These are phyloP conservation scores for Psilanteris sp. DNA, from an alignment of 1,140 invertebrate genomes.

Conservation along the genomic window DNA sequence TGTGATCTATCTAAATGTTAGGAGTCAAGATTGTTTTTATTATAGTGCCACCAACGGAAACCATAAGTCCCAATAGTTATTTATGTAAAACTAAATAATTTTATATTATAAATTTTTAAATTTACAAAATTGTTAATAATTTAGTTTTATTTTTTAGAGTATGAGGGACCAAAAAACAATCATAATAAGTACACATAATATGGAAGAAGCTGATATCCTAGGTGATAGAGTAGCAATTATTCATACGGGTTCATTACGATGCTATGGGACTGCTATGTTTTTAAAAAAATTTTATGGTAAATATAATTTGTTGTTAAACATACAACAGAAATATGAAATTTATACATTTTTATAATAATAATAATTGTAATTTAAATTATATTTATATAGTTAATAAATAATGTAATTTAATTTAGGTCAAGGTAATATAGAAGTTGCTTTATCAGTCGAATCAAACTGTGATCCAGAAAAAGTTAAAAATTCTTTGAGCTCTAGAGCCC, in stretches of 20 bases:
- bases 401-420: too few species aligned
- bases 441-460: conserved; percentile 72
- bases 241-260: conserved; percentile 88
- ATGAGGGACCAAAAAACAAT: conserved; percentile 87
- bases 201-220: conserved; percentile 98
- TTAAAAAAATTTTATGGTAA: conserved; percentile 89
- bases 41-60: too few species aligned
- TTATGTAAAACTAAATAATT: too few species aligned
- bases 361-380: too few species aligned
- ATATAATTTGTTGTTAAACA: conserved; percentile 23
- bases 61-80: too few species aligned
- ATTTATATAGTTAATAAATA: too few species aligned
- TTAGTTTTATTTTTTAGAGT: conserved; percentile 59
- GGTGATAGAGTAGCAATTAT: conserved; percentile 96
- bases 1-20: too few species aligned
- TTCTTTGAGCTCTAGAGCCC: conserved; percentile 65
- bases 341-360: too few species aligned
- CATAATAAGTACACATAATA: conserved; percentile 96
- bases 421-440: conserved; percentile 76
- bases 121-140: too few species aligned
- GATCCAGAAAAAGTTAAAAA: conserved; percentile 65
- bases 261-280: conserved; percentile 91
- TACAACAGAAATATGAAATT: too few species aligned
- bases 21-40: too few species aligned
- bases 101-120: too few species aligned